These are phyloP conservation scores for Rafetus swinhoei DNA, from an alignment of 2,113 vertebrate species.

Conservation along the genomic window DNA sequence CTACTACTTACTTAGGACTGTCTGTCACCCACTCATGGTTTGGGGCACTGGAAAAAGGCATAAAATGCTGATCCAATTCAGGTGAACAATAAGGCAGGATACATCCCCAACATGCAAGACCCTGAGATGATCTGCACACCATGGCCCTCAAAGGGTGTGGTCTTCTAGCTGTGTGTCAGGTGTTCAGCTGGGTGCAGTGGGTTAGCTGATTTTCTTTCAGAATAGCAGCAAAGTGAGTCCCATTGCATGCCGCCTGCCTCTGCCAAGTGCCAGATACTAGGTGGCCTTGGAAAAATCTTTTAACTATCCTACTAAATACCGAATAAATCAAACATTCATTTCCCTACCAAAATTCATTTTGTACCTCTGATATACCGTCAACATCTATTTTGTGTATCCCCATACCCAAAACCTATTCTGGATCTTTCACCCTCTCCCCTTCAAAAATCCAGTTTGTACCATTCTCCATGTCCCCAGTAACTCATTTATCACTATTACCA, in stretches of 20 bases:
- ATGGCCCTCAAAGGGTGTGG: not conserved
- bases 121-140: not conserved
- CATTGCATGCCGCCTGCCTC: not conserved
- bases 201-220: not conserved
- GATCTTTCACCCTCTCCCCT: not conserved
- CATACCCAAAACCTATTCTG: not conserved
- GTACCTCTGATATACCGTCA: not conserved
- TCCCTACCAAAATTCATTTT: not conserved
- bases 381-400: not conserved
- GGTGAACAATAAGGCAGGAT: not conserved
- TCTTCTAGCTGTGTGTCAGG: not conserved
- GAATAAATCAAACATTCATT: not conserved
- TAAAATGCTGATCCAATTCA: not conserved
- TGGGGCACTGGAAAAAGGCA: not conserved
- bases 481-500: not conserved
- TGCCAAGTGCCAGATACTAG: not conserved
- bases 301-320: not conserved
- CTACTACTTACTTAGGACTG: not conserved
- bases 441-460: not conserved
- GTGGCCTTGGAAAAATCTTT: not conserved
- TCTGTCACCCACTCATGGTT: not conserved
- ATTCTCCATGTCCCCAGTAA: not conserved
- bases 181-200: not conserved
- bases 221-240: not conserved
- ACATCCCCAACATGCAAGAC: not conserved